Conservation (phyloP, 2,888 invertebrate genomes). For the Neelides folsomi region DNA sequence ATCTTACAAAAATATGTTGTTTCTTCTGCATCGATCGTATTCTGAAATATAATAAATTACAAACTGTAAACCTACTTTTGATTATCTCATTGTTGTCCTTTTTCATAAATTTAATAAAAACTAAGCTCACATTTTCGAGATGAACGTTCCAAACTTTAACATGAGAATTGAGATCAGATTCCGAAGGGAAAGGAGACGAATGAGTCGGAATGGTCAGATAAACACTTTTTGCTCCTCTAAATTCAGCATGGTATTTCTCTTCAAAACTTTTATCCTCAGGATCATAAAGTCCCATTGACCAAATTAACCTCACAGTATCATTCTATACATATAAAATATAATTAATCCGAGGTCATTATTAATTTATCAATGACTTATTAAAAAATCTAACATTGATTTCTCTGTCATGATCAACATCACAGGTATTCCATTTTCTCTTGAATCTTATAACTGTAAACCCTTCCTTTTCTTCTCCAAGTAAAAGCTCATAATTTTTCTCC, state of each 20-base stretch:
- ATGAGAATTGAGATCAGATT: conserved; percentile 2
- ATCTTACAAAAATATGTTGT: not conserved
- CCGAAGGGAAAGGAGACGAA: not conserved
- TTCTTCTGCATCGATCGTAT: not conserved
- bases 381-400: conserved; percentile 1
- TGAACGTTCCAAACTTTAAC: conserved; percentile 28
- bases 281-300: not conserved
- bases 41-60: not conserved
- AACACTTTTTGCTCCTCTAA: conserved; percentile 2
- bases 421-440: conserved; percentile 2
- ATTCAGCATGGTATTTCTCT: conserved; percentile 1
- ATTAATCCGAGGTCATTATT: too few relatives aligned
- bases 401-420: conserved; percentile 1
- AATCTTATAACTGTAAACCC: conserved; percentile 2
- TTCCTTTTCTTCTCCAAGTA: not conserved
- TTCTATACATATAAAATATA: conserved; percentile 1
- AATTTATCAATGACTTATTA: too few relatives aligned
- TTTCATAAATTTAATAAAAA: too few relatives aligned
- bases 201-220: not conserved
- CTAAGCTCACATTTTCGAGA: conserved; percentile 29
- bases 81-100: too few relatives aligned
- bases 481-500: conserved; percentile 3
- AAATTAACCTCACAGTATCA: conserved; percentile 1
- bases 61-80: too few relatives aligned
- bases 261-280: conserved; percentile 1